phyloP scores from a whole-genome alignment of 37 sponge, comb jelly and placozoan species.

The Lycopodina hypogea region DNA sequence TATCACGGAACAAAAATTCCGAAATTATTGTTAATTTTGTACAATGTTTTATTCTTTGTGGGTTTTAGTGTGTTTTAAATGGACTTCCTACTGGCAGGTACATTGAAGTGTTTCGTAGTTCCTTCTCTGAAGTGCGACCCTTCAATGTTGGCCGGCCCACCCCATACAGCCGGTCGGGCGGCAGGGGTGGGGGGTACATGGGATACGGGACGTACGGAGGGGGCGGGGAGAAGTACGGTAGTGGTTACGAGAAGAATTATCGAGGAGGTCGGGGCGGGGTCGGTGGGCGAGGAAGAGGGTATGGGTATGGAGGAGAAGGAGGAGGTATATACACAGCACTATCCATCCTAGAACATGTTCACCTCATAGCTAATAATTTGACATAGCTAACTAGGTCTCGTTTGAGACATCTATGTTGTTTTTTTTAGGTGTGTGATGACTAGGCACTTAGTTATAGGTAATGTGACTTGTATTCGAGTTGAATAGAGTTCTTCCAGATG shows the following conservation, averaged over 20 bases:
- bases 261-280: conserved; percentile 55
- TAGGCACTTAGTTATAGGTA: too few species aligned
- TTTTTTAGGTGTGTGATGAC: too few species aligned
- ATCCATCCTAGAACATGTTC: too few species aligned
- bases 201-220: conserved; percentile 40
- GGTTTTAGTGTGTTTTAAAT: too few species aligned
- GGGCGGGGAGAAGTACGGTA: conserved; percentile 48
- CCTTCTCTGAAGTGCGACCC: conserved; percentile 54
- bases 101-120: conserved; percentile 87
- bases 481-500: too few species aligned
- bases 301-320: conserved; percentile 49
- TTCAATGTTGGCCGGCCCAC: conserved; percentile 30
- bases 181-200: conserved; percentile 39
- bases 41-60: too few species aligned
- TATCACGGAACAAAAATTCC: too few species aligned
- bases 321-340: background rate
- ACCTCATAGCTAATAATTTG: too few species aligned
- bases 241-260: conserved; percentile 65
- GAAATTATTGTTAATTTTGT: too few species aligned
- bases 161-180: conserved; percentile 70
- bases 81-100: conserved; percentile 54
- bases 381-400: too few species aligned
- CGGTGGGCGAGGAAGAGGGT: conserved; percentile 34
- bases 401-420: too few species aligned
- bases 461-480: too few species aligned